phyloP scores from a whole-genome alignment of 2,113 vertebrate species.

The Aegithalos caudatus region DNA sequence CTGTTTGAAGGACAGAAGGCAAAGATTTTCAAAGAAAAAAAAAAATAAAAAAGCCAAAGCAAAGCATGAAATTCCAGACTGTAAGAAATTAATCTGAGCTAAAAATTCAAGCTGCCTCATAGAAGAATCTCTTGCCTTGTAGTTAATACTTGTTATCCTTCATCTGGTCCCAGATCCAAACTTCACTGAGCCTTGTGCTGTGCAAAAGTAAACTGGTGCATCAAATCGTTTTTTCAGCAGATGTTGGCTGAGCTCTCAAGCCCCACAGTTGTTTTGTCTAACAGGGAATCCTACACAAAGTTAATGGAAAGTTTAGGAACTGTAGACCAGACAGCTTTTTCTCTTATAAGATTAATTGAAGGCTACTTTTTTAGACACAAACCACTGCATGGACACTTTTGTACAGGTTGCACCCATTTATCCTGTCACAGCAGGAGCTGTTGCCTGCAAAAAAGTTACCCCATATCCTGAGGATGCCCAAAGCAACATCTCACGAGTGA shows the following conservation, averaged over 20 bases:
- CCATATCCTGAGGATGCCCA: rapidly evolving
- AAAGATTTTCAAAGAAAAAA: neutral
- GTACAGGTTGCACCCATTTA: neutral
- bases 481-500: neutral
- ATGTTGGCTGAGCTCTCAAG: neutral
- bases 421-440: neutral
- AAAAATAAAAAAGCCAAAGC: neutral
- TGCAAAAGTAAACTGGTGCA: neutral
- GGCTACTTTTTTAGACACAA: neutral
- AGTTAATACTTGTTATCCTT: neutral
- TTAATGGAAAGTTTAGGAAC: neutral
- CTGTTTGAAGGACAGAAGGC: neutral
- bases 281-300: neutral
- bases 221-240: neutral
- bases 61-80: neutral
- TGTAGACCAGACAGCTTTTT: neutral
- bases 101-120: neutral
- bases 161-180: neutral
- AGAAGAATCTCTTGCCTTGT: neutral
- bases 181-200: neutral
- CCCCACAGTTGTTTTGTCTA: neutral
- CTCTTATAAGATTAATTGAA: neutral
- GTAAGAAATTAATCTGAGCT: neutral
- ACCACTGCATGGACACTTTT: neutral
- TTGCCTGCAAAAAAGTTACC: neutral